Conservation (phyloP, 2,113 vertebrate species). For the Deroptyus accipitrinus region DNA sequence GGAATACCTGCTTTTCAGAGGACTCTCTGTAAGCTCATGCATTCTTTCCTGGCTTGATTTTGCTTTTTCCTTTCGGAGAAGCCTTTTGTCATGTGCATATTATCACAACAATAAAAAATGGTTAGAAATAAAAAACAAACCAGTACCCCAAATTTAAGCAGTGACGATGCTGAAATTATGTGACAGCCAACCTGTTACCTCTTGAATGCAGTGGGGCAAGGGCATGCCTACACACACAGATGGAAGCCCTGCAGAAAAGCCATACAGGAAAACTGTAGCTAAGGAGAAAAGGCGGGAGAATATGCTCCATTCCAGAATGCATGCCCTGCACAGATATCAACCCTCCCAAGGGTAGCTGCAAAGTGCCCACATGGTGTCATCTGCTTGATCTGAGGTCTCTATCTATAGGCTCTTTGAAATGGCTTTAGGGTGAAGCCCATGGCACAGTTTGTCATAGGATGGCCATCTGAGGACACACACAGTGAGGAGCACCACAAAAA, state of each 20-base stretch:
- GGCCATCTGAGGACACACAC: neutral
- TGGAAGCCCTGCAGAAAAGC: neutral
- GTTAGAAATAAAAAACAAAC: neutral
- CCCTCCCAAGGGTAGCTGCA: neutral
- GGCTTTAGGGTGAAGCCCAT: neutral
- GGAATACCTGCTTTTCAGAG: slow-evolving; percentile 15
- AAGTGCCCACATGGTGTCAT: neutral
- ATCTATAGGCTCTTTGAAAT: neutral
- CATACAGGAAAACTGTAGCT: fast-evolving
- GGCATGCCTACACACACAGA: neutral
- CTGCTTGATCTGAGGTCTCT: neutral
- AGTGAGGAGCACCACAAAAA: neutral
- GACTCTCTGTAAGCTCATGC: neutral
- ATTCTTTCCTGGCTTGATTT: neutral
- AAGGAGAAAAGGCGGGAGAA: neutral
- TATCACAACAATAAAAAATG: neutral
- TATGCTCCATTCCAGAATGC: fast-evolving
- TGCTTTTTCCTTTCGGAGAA: neutral
- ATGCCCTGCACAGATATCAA: neutral
- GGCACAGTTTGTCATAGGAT: neutral
- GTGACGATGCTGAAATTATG: neutral
- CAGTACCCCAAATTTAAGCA: neutral
- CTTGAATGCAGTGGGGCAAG: neutral
- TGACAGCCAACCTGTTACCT: neutral
- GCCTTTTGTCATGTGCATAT: neutral